A percentile compares a stretch with the other conserved stretches of the same genome.
Conservation (phyloP, 2,113 vertebrate species). For the Taurulus bubalis region DNA sequence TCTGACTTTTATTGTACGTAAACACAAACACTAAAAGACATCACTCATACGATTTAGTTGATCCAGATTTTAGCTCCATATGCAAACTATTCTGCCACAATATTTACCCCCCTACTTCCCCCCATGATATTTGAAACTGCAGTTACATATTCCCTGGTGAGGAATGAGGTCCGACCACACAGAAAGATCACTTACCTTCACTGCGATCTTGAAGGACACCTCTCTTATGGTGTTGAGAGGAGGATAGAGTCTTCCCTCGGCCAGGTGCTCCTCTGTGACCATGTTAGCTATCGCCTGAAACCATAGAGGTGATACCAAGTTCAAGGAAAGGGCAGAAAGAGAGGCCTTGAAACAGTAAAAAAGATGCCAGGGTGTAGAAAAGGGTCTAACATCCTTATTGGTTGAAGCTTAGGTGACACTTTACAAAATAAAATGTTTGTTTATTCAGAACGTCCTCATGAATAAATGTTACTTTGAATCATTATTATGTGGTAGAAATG, state of each 20-base stretch:
- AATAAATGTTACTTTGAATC: neutral
- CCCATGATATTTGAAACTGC: neutral
- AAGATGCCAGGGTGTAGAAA: neutral
- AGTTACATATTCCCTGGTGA: neutral
- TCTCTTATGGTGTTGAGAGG: conserved; percentile 93
- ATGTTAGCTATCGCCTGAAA: conserved; percentile 89
- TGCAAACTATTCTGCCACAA: neutral
- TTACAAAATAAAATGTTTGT: neutral
- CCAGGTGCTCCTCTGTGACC: conserved; percentile 93
- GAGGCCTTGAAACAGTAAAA: neutral
- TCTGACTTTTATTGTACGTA: neutral
- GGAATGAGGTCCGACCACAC: neutral
- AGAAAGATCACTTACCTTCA: conserved; percentile 85
- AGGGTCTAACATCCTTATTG: neutral
- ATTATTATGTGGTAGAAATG: neutral
- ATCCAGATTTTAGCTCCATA: neutral
- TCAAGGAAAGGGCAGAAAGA: neutral
- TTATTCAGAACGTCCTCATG: neutral
- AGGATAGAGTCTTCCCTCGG: conserved; percentile 94
- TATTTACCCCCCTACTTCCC: neutral
- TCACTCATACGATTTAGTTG: neutral
- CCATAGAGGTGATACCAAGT: neutral
- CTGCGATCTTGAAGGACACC: conserved; percentile 95
- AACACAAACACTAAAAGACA: neutral
- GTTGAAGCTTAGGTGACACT: neutral